Evolutionary conservation across 2,113 vertebrate genomes (phyloP).

Genomic region (Nesoenas mayeri): DNA sequence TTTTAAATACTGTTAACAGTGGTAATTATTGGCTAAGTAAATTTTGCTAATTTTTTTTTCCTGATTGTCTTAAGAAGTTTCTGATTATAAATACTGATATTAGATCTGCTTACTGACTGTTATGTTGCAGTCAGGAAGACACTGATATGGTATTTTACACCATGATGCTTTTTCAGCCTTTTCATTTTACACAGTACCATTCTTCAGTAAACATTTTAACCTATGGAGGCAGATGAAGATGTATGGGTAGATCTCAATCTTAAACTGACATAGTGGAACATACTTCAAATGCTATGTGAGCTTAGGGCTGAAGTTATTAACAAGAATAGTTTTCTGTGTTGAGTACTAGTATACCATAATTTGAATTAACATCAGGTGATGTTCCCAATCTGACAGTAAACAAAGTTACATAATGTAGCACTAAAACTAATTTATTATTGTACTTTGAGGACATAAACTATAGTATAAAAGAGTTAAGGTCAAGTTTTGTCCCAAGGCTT

Average conservation of each 20-base stretch:
- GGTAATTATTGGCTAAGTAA: fast-evolving
- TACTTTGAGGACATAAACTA: neutral
- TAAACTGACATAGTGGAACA: neutral
- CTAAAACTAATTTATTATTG: neutral
- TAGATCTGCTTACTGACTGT: neutral
- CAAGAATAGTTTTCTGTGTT: neutral
- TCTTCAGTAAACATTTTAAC: neutral
- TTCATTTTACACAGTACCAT: fast-evolving
- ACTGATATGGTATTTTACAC: fast-evolving
- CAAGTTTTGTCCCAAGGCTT: neutral
- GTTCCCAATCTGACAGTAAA: neutral
- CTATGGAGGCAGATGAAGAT: neutral
- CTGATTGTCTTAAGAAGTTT: neutral
- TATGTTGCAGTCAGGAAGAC: neutral
- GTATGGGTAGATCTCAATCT: neutral
- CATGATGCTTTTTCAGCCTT: neutral
- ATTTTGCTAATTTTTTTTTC: neutral
- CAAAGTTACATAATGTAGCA: neutral
- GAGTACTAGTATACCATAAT: neutral
- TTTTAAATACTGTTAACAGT: neutral
- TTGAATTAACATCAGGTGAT: neutral
- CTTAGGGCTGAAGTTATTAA: neutral
- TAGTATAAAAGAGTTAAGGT: neutral
- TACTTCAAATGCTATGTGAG: neutral
- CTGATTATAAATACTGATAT: neutral